Percentiles rank a stretch among this genome's conserved stretches.
Evolutionary conservation across 1,140 invertebrate species (phyloP).

Genomic region (Bursaphelenchus mucronatus): DNA sequence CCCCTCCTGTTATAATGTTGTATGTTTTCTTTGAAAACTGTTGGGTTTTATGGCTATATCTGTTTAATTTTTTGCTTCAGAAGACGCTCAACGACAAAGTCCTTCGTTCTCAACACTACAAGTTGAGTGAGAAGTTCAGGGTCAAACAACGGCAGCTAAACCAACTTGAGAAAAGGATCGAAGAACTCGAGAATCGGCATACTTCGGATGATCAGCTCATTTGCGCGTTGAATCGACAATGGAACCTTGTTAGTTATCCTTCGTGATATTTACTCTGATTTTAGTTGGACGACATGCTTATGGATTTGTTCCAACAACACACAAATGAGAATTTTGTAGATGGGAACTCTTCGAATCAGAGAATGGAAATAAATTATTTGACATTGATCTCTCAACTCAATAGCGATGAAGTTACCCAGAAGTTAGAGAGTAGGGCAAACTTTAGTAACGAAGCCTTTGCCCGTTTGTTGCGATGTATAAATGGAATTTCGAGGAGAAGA

Average conservation of each 20-base stretch:
- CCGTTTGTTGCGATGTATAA: conserved; percentile 6
- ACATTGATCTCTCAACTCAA: conserved; percentile 14
- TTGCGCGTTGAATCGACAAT: conserved; percentile 65
- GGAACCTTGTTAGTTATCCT: conserved; percentile 62
- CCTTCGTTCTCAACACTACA: conserved; percentile 38
- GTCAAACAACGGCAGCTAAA: conserved; percentile 35
- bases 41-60: neutral
- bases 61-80: conserved; percentile 23
- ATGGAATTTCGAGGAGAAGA: conserved; percentile 7
- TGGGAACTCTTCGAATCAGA: conserved; percentile 26
- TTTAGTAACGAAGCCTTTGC: conserved; percentile 12
- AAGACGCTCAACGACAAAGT: conserved; percentile 38
- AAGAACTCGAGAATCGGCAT: conserved; percentile 64
- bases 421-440: conserved; percentile 16
- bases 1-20: conserved; percentile 3
- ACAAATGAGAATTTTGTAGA: conserved; percentile 28
- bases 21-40: neutral
- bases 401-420: conserved; percentile 17
- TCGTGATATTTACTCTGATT: conserved; percentile 1
- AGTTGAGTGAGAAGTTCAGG: conserved; percentile 40
- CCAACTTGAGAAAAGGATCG: conserved; percentile 61
- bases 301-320: conserved; percentile 39
- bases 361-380: conserved; percentile 14
- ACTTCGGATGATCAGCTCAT: conserved; percentile 64
- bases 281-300: conserved; percentile 40